Percentiles rank a stretch among this genome's conserved stretches.
Evolutionary conservation across 2,888 invertebrate species (phyloP).

Genomic region (Auanema sp.): DNA sequence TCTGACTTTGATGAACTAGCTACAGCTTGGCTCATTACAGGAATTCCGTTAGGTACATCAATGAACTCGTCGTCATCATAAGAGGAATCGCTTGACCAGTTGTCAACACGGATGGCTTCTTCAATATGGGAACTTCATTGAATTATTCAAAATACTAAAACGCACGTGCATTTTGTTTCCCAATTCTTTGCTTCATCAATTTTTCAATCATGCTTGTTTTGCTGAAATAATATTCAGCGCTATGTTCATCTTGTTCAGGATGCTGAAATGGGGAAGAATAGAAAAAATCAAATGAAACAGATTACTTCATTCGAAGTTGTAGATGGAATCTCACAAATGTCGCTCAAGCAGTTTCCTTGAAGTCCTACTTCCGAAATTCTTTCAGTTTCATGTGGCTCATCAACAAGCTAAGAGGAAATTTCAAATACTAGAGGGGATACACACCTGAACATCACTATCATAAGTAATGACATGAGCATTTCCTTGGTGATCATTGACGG

Average conservation of each 20-base stretch:
- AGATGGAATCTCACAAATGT: background rate
- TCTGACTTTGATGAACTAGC: conserved; percentile 6
- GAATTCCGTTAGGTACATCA: conserved; percentile 33
- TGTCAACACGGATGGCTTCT: conserved; percentile 19
- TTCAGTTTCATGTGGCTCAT: too few species aligned
- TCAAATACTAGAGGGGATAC: too few species aligned
- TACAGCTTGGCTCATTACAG: conserved; percentile 1
- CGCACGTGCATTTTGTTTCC: conserved; percentile 11
- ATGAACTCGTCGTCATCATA: conserved; percentile 36
- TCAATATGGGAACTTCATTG: conserved; percentile 10
- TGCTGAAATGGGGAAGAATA: background rate
- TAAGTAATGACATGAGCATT: conserved; percentile 15
- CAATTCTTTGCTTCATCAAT: conserved; percentile 16
- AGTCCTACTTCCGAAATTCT: background rate
- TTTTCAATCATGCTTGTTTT: conserved; percentile 19
- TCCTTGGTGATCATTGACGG: conserved; percentile 12
- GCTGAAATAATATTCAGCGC: conserved; percentile 15
- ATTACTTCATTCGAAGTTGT: conserved; percentile 2
- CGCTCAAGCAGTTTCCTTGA: background rate
- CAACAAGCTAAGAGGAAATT: too few species aligned
- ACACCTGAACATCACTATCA: conserved; percentile 14
- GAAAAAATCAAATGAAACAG: background rate
- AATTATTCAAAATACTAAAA: background rate
- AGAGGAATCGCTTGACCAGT: conserved; percentile 14
- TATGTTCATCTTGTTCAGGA: background rate